Conservation (phyloP, 2,113 vertebrate genomes). For the Picathartes gymnocephalus region DNA sequence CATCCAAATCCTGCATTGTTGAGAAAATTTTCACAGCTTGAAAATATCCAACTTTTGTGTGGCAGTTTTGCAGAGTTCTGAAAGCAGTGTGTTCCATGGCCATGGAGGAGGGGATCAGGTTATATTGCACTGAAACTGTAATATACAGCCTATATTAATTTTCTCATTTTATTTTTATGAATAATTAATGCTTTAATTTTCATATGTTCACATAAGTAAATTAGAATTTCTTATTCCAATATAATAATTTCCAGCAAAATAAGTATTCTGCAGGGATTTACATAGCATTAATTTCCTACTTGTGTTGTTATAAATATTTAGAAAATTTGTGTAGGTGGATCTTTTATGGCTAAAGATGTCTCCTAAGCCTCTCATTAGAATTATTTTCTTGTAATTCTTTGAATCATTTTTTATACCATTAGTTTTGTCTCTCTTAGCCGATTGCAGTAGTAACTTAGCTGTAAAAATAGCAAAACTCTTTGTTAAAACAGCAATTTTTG, state of each 20-base stretch:
- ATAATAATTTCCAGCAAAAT: constrained; percentile 33
- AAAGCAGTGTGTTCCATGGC: background rate
- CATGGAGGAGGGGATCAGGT: background rate
- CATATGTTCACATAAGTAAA: constrained; percentile 18
- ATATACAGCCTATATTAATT: background rate
- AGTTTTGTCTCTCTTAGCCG: constrained; percentile 28
- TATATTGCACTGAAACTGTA: background rate
- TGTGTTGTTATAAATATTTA: constrained; percentile 44
- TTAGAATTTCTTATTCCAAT: constrained; percentile 16
- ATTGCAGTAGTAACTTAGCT: background rate
- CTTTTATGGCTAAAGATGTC: constrained; percentile 4
- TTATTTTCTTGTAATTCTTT: constrained; percentile 38
- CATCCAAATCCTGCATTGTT: background rate
- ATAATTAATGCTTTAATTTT: constrained; percentile 62
- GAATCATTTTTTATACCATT: constrained; percentile 22
- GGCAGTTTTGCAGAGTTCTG: background rate
- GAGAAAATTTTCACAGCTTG: background rate
- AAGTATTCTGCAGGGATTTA: constrained; percentile 44
- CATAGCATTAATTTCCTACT: constrained; percentile 26
- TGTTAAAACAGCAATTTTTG: background rate
- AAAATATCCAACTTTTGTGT: background rate
- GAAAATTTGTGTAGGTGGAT: constrained; percentile 10
- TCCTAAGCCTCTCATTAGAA: background rate
- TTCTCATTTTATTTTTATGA: constrained; percentile 27
- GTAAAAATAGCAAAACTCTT: background rate